These are phyloP conservation scores for Pyrocoelia pectoralis DNA, from an alignment of 2,888 invertebrate species.

Conservation along the genomic window DNA sequence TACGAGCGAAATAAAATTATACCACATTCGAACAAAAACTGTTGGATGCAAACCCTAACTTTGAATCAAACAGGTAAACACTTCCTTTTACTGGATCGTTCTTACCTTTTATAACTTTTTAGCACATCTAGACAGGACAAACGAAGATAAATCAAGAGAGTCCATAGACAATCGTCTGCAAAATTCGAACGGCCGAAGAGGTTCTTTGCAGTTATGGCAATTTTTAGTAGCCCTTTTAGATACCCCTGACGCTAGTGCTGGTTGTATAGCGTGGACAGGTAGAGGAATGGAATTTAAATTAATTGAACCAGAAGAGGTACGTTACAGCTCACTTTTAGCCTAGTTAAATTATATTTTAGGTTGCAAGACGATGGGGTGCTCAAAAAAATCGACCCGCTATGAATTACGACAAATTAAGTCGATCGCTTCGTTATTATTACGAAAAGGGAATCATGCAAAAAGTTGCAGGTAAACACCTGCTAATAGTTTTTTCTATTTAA, in stretches of 20 bases:
- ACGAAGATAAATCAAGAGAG: conserved; percentile 45
- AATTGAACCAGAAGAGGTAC: conserved; percentile 92
- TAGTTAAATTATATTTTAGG: conserved; percentile 63
- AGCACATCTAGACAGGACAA: conserved; percentile 28
- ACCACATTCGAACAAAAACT: conserved; percentile 33
- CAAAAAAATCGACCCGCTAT: conserved; percentile 97
- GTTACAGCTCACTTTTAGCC: not conserved
- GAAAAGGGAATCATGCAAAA: conserved; percentile 99
- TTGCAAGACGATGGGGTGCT: conserved; percentile 93
- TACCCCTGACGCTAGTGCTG: conserved; percentile 72
- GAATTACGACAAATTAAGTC: conserved; percentile 96
- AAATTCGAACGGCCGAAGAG: conserved; percentile 65
- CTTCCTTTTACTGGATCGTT: not conserved
- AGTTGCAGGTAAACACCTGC: conserved; percentile 73
- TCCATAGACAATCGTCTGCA: conserved; percentile 46
- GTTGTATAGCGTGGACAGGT: conserved; percentile 95
- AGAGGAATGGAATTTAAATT: conserved; percentile 95
- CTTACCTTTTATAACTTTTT: too few relatives aligned
- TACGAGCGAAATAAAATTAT: conserved; percentile 42
- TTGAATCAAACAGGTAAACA: conserved; percentile 14
- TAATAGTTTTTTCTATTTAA: not conserved
- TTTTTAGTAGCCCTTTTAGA: conserved; percentile 86
- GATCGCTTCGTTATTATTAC: conserved; percentile 95
- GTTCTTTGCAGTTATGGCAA: conserved; percentile 93
- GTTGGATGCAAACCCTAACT: conserved; percentile 36